A percentile compares a stretch with the other conserved stretches of the same genome.
Evolutionary conservation across 2,113 vertebrate species (phyloP).

Genomic region (Pollimyrus isidori): DNA sequence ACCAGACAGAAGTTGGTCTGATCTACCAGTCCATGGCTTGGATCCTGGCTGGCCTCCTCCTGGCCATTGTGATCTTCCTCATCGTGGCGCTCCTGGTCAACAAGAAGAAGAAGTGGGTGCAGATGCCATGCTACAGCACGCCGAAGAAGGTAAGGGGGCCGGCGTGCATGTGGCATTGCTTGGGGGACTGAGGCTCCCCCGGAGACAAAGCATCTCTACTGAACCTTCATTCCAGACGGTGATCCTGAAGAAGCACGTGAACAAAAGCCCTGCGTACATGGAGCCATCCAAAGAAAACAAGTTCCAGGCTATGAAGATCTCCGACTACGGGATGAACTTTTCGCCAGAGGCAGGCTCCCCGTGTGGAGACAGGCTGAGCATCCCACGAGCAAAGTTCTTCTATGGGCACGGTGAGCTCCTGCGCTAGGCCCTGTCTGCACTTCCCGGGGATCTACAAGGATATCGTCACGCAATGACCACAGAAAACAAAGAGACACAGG

Average conservation of each 20-base stretch:
- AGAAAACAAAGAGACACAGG: conserved; percentile 18
- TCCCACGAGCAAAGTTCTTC: conserved; percentile 63
- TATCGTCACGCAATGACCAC: conserved; percentile 25
- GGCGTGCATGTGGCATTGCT: not conserved
- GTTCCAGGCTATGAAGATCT: conserved; percentile 59
- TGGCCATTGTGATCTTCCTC: conserved; percentile 64
- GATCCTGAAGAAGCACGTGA: conserved; percentile 67
- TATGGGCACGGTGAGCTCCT: conserved; percentile 49
- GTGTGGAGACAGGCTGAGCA: conserved; percentile 57
- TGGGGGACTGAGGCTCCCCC: not conserved
- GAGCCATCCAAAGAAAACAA: conserved; percentile 67
- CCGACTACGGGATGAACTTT: conserved; percentile 58
- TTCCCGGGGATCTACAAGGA: not conserved
- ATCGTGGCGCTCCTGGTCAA: conserved; percentile 58
- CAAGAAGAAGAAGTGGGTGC: conserved; percentile 68
- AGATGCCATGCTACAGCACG: conserved; percentile 71
- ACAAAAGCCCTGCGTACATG: conserved; percentile 65
- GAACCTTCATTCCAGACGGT: conserved; percentile 48
- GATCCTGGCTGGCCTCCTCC: conserved; percentile 65
- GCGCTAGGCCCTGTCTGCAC: conserved; percentile 43
- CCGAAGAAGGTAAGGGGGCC: conserved; percentile 62
- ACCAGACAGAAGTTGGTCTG: conserved; percentile 55
- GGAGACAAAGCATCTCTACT: not conserved
- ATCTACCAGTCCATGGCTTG: conserved; percentile 71
- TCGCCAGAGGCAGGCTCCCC: conserved; percentile 51